phyloP scores from a whole-genome alignment of 2,113 vertebrate genomes.

The Camelus bactrianus region DNA sequence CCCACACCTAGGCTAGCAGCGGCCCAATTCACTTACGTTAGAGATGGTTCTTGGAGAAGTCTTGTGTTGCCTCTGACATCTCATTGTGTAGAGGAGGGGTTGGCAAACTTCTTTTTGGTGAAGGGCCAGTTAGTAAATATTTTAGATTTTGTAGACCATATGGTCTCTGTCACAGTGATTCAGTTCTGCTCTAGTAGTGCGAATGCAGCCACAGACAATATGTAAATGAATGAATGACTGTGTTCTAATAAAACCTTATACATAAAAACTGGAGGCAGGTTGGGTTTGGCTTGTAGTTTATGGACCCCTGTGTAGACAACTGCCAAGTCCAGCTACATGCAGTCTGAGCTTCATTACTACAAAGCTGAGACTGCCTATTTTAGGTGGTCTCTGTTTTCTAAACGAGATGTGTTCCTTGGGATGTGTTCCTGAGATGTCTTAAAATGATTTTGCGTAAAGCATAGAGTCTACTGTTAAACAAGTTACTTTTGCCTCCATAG shows the following conservation, averaged over 20 bases:
- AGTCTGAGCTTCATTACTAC: not conserved
- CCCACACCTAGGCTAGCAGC: not conserved
- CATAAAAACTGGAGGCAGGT: not conserved
- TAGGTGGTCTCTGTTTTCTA: not conserved
- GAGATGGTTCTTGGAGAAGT: constrained; percentile 23
- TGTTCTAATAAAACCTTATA: not conserved
- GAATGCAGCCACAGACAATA: not conserved
- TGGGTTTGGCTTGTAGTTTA: not conserved
- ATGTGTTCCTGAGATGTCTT: constrained; percentile 4
- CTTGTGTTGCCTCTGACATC: not conserved
- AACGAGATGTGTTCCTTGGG: not conserved
- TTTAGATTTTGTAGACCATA: constrained; percentile 34
- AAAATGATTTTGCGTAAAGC: not conserved
- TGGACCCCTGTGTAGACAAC: not conserved
- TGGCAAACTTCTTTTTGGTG: not conserved
- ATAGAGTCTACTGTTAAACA: not conserved
- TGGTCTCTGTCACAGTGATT: not conserved
- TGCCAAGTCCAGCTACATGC: not conserved
- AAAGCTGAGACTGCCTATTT: not conserved
- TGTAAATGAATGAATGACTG: not conserved
- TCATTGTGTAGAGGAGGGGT: not conserved
- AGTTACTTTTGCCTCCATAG: not conserved
- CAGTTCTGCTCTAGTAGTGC: not conserved
- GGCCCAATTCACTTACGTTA: not conserved
- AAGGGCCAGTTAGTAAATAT: not conserved